Base-by-base conservation (phyloP, 2,113 vertebrate genomes). In the Etheostoma spectabile region DNA sequence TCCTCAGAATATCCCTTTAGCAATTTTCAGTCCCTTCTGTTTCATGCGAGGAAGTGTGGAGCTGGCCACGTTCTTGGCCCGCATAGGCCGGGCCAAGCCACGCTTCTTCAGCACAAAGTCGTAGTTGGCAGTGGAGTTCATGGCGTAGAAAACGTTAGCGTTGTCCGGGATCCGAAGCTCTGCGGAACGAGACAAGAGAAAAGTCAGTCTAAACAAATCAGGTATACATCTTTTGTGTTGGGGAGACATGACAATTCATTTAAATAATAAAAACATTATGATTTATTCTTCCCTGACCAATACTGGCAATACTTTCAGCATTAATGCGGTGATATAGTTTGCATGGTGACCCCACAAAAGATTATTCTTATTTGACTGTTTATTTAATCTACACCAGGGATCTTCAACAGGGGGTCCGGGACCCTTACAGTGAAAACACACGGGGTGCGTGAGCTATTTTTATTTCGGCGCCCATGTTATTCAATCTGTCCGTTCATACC, bases 51-150 rank as follows among this genome's bases (percentile, higher is more conserved):
- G 98, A 87, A 99, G 92, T 6, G 98, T 99, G 2, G 98, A 99
- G 82, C 98, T 99, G 80, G 98, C 95, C 64, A 98, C 97, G 0
- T 95, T 96, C 88, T 98, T 99, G 85, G 96, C 93, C 33, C 98
- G 96, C 24, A 95, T 79, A 0, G 95, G 95, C 77, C 97, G 96
- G 38, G 93, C 90, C 86, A 94, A 93, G 75, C 97, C 96, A 2
- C 98, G 94, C 90, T 96, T 99, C 95, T 97, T 98, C 57, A 99
- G 95, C 78, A 99, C 96, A 0, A 99, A 99, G 96, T 99, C 97
- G 0, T 99, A 99, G 94, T 99, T 99, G 95, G 97, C 98, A 0
- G 97, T 94, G 0, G 98, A 99, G 96, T 99, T 99, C 98, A 99
- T 99, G 93, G 98, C 98, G 0, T 99, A 99, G 95, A 99, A 99